Evolutionary conservation across 2,113 vertebrate species (phyloP).

Genomic region (Kryptolebias marmoratus): DNA sequence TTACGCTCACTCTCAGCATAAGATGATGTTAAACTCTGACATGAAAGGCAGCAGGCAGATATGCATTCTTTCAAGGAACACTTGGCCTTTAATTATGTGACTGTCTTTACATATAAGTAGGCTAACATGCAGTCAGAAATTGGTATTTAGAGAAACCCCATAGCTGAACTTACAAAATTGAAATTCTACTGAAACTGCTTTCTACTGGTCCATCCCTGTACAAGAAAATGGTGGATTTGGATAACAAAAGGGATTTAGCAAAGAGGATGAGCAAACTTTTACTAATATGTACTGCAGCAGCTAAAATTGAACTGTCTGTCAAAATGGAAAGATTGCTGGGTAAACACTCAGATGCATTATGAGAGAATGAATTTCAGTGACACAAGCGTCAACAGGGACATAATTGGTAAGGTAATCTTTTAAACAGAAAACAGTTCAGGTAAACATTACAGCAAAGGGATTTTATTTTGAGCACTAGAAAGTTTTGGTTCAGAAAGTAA

Average conservation of each 20-base stretch:
- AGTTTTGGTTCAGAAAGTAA: background rate
- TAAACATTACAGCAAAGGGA: background rate
- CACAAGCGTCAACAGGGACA: background rate
- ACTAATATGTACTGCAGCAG: background rate
- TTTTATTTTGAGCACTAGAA: background rate
- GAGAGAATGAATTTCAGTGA: background rate
- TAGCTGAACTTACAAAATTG: constrained; percentile 4
- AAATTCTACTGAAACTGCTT: background rate
- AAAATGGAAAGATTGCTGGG: background rate
- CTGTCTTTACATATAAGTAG: constrained; percentile 8
- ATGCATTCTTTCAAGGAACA: too few species aligned
- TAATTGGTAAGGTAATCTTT: background rate
- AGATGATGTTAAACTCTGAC: too few species aligned
- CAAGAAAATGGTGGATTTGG: constrained; percentile 36
- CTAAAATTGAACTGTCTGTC: constrained; percentile 19
- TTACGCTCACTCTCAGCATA: too few species aligned
- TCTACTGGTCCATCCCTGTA: background rate
- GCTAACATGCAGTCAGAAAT: constrained; percentile 11
- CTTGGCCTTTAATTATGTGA: background rate
- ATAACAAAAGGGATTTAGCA: constrained; percentile 22
- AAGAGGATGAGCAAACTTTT: constrained; percentile 8
- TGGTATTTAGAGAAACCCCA: background rate
- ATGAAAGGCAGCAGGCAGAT: too few species aligned
- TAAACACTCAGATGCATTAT: background rate
- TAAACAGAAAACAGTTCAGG: background rate